Conservation (phyloP, 2,888 invertebrate species). For the Dasypogon diadema region DNA sequence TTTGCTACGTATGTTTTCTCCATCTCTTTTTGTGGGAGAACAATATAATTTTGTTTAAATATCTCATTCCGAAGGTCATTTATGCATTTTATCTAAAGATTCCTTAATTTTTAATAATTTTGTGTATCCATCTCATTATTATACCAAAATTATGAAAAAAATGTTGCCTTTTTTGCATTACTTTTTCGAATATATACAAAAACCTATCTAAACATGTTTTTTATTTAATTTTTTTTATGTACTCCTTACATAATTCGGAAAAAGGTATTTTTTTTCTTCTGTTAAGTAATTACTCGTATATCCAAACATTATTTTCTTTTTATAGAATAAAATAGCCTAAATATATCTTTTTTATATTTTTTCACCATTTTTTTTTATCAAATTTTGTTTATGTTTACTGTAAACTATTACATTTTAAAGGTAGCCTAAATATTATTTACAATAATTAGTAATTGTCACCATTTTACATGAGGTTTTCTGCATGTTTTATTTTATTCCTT, state of each 20-base stretch:
- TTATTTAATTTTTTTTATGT: slow-evolving; percentile 34
- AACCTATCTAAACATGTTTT: slow-evolving; percentile 62
- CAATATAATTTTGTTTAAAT: slow-evolving; percentile 12
- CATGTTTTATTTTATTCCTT: slow-evolving; percentile 25
- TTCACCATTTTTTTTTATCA: slow-evolving; percentile 14
- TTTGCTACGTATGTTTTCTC: slow-evolving; percentile 13
- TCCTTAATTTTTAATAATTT: slow-evolving; percentile 1
- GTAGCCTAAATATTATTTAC: slow-evolving; percentile 47
- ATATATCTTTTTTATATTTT: slow-evolving; percentile 45
- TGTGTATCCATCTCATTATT: no score
- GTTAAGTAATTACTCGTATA: slow-evolving; percentile 49
- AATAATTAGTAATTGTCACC: slow-evolving; percentile 52
- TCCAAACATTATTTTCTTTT: slow-evolving; percentile 45
- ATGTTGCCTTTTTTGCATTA: slow-evolving; percentile 50
- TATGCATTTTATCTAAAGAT: slow-evolving; percentile 24
- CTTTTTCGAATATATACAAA: slow-evolving; percentile 67
- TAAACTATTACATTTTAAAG: slow-evolving; percentile 20
- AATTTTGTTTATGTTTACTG: slow-evolving; percentile 28
- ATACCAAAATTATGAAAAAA: slow-evolving; percentile 28
- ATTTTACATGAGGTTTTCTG: slow-evolving; percentile 52
- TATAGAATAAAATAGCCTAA: slow-evolving; percentile 45
- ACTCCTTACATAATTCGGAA: slow-evolving; percentile 47
- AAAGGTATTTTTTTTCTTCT: slow-evolving; percentile 26
- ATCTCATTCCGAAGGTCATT: slow-evolving; percentile 15
- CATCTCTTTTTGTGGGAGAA: no score